Evolutionary conservation across 1,140 invertebrate species (phyloP).

Genomic region (Tribolium castaneum): DNA sequence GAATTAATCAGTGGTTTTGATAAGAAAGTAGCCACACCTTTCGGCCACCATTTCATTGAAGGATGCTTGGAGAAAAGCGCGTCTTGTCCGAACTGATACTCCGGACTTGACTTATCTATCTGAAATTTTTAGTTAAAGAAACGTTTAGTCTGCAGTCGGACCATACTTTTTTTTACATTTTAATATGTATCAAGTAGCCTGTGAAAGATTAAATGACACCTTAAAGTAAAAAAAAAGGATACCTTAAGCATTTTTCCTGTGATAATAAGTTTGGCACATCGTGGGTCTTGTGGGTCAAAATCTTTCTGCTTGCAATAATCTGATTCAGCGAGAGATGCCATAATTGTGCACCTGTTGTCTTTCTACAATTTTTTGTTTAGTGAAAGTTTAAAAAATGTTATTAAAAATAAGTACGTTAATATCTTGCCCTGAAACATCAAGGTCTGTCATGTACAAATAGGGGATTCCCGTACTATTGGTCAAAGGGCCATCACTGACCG

Average conservation of each 20-base stretch:
- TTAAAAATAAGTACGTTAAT: constrained; percentile 68
- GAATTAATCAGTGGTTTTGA: not conserved
- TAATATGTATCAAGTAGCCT: too few relatives aligned
- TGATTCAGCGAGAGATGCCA: constrained; percentile 77
- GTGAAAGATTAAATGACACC: too few relatives aligned
- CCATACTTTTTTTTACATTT: constrained; percentile 63
- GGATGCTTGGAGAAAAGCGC: constrained; percentile 79
- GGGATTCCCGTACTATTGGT: constrained; percentile 79
- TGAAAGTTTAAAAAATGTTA: not conserved
- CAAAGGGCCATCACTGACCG: constrained; percentile 77
- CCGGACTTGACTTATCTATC: constrained; percentile 69
- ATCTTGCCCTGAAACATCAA: constrained; percentile 82
- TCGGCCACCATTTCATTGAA: constrained; percentile 58
- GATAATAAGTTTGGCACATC: constrained; percentile 80
- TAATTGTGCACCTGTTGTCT: constrained; percentile 74
- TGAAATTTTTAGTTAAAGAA: constrained; percentile 56
- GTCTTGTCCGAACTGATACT: constrained; percentile 71
- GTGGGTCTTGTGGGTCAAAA: constrained; percentile 83
- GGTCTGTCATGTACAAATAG: constrained; percentile 80
- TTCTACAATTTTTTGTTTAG: constrained; percentile 63
- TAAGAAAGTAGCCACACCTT: constrained; percentile 40
- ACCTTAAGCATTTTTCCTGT: constrained; percentile 73
- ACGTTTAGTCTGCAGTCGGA: constrained; percentile 37
- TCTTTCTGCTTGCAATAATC: constrained; percentile 72
- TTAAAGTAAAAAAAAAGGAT: too few relatives aligned